Conservation (phyloP, 2,888 invertebrate species). For the Pseudococcus longispinus region DNA sequence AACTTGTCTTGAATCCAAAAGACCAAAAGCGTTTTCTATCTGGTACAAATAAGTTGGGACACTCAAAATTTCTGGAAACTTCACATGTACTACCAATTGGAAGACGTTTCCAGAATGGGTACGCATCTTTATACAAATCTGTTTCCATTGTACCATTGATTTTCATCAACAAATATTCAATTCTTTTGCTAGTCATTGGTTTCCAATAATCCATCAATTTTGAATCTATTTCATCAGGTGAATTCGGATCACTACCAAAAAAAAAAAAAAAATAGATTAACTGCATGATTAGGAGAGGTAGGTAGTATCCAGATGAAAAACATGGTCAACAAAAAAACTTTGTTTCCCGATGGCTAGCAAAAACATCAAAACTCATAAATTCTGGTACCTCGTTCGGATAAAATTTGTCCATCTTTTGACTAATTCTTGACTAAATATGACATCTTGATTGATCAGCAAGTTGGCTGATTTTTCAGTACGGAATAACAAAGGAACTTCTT, state of each 20-base stretch:
- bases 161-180: conserved; percentile 37
- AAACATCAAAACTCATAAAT: neutral
- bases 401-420: conserved; percentile 49
- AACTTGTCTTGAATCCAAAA: no score
- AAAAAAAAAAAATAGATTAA: neutral
- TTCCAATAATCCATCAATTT: neutral
- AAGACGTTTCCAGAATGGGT: conserved; percentile 46
- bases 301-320: no score
- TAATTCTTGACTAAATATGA: conserved; percentile 25
- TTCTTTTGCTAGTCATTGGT: neutral
- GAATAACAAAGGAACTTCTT: conserved; percentile 33
- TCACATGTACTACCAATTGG: conserved; percentile 32
- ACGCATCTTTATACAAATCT: neutral
- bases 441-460: neutral
- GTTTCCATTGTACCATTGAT: conserved; percentile 36
- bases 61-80: no score
- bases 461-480: neutral
- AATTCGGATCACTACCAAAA: conserved; percentile 35
- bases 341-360: no score
- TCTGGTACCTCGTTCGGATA: conserved; percentile 22
- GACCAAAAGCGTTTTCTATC: no score
- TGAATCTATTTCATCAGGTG: neutral
- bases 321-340: no score
- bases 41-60: no score
- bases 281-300: no score